Evolutionary conservation across 2,888 invertebrate genomes (phyloP), one percentile per base, ranked within the genome.

Genomic region (Pollenia labialis): DNA sequence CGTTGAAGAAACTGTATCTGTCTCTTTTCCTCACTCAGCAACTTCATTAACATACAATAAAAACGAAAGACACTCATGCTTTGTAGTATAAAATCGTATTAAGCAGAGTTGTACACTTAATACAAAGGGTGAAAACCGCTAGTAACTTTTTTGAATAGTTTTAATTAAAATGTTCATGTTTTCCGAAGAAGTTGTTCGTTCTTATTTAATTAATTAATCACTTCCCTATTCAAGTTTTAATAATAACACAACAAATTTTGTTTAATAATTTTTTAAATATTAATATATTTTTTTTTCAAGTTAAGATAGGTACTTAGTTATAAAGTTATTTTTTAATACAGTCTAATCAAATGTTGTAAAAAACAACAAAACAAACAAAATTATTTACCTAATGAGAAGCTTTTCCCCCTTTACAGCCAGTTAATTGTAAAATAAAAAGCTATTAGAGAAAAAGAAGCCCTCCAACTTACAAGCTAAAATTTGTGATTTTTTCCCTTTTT

Each of bases 391-490:
- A 87, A 85, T 54, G n/a, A 54, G 54, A 72, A 72, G 40, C n/a
- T 23, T 58, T 14, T 16, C 16, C 52, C 10, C 10, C 23, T 40
- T n/a, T 48, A 50, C 42, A 60, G 50, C 42, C 46, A 66, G 18
- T 62, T 58, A 42, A 56, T 64, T 72, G 18, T 40, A 52, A 0
- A 46, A 42, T 44, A 14, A 11, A 6, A 58, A 50, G 50, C 32
- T 72, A 50, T 46, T 32, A 44, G 14, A 64, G n/a, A 44, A 64
- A 18, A 52, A 66, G 75, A 82, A 85, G 71, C 75, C 66, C 44
- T 76, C 54, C 54, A 81, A 72, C 82, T 85, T 87, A 87, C 54
- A 56, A 50, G 58, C 79, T 85, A 85, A 77, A 48, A 66, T 79
- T 58, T 60, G 52, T 71, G 1, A 0, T 62, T 48, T 69, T 76